These are phyloP conservation scores for Macaria liturata DNA, from an alignment of 2,888 invertebrate genomes.

Conservation along the genomic window DNA sequence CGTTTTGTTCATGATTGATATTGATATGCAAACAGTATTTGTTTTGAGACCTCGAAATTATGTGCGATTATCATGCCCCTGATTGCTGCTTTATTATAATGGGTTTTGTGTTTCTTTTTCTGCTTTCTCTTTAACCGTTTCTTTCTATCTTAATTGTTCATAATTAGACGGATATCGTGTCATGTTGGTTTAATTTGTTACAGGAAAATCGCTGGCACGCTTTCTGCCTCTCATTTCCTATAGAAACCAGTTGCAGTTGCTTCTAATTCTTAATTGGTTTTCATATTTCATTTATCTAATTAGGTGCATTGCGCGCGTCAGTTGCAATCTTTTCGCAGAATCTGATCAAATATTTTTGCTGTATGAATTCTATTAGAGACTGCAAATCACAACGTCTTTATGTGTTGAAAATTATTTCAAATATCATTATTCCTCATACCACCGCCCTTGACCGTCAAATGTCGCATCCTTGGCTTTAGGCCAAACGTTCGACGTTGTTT, in stretches of 20 bases:
- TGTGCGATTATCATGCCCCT: slow-evolving; percentile 27
- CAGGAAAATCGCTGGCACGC: slow-evolving; percentile 37
- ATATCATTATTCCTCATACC: slow-evolving; percentile 16
- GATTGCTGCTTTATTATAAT: slow-evolving; percentile 26
- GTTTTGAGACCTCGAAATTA: slow-evolving; percentile 28
- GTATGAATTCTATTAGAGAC: too few species aligned
- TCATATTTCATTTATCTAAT: slow-evolving; percentile 8
- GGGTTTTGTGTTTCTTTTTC: slow-evolving; percentile 24
- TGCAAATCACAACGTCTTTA: too few species aligned
- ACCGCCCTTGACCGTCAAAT: slow-evolving; percentile 37
- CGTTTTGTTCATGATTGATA: slow-evolving; percentile 28
- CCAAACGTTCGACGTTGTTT: slow-evolving; percentile 29
- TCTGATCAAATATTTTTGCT: too few species aligned
- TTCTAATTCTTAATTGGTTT: slow-evolving; percentile 21
- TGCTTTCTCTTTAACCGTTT: slow-evolving; percentile 34
- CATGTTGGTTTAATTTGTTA: slow-evolving; percentile 33
- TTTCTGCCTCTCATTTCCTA: slow-evolving; percentile 38
- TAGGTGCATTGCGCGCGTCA: background rate
- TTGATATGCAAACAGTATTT: slow-evolving; percentile 27
- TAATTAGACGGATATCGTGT: slow-evolving; percentile 35
- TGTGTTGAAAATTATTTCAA: background rate
- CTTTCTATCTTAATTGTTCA: slow-evolving; percentile 29
- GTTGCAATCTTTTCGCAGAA: too few species aligned
- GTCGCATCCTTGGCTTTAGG: slow-evolving; percentile 32
- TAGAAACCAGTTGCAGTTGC: slow-evolving; percentile 35